Evolutionary conservation across 2,888 invertebrate species (phyloP), one percentile per base, ranked within the genome.

Genomic region (Hoplodrina blanda): DNA sequence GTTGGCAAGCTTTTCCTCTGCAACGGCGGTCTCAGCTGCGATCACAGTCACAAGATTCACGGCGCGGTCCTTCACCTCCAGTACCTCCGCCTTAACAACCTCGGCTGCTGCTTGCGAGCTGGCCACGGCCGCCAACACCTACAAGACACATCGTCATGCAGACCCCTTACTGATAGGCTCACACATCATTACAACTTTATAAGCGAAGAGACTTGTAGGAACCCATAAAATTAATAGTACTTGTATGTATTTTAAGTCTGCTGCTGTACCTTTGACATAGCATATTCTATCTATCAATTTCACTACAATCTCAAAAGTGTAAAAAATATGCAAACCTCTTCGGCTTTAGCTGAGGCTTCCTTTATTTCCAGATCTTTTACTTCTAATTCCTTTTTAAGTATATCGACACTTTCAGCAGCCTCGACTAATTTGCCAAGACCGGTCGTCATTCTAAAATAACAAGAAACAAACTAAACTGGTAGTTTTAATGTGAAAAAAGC

Each of bases 361-460:
- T 97, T 97, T 80, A 99, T 98, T 87, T 98, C 98, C 81, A 97
- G 96, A 83, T 98, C 98, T 91, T 98, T 99, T 41, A 97, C 96
- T 69, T 97, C 97, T 64, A 99, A 94, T 84, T 99, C 98, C 85
- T 97, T 97, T 76, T 97, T 97, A 71, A 99, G 93, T 69, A 97
- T 96, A 86, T 98, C 98, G 0, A 99, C 98, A 81, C 98, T 98
- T 19, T 96, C 97, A 5, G 98, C 98, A 0, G 99, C 99, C 91
- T 99, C 99, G 4, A 98, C 97, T 55, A 99, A 93, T 90, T 99
- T 99, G 80, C 97, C 97, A 62, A 99, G 94, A 66, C 99, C 99
- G 15, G 97, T 98, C 69, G 97, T 97, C 98, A 99, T 99, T 88
- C 98, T 97, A 79, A 65, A 67, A 77, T 46, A 17, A 46, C 17